Evolutionary conservation across 2,888 invertebrate genomes (phyloP).

Genomic region (Pecten maximus): DNA sequence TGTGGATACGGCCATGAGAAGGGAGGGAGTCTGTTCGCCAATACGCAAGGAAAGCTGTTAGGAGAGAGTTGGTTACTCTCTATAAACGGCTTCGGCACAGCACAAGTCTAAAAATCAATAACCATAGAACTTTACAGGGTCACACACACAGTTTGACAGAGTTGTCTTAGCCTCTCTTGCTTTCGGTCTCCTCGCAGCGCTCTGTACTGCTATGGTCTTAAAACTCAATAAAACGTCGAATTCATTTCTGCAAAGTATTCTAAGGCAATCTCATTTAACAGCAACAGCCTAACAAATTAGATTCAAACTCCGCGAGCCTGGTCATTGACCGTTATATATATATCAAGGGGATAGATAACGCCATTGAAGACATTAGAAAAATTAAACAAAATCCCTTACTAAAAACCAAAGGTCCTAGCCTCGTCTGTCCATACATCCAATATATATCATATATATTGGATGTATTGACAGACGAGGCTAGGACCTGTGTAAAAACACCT

Average conservation of each 20-base stretch:
- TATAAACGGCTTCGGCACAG: slow-evolving; percentile 2
- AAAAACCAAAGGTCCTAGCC: no score
- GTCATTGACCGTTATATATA: no score
- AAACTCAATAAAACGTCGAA: background rate
- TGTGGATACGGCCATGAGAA: background rate
- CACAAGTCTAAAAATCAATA: slow-evolving; percentile 25
- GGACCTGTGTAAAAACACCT: no score
- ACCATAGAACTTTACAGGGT: background rate
- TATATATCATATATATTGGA: no score
- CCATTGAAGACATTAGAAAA: no score
- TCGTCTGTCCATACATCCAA: no score
- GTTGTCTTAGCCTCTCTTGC: background rate
- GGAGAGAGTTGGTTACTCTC: background rate
- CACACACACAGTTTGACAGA: slow-evolving; percentile 13
- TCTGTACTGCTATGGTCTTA: background rate
- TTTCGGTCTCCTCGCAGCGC: background rate
- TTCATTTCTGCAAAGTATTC: background rate
- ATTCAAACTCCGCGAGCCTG: no score
- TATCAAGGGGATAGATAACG: no score
- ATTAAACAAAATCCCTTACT: no score
- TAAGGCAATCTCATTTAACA: background rate
- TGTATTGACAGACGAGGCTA: no score
- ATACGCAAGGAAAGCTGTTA: background rate
- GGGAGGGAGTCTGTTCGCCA: background rate
- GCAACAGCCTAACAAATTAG: background rate